These are phyloP conservation scores for Siderastrea siderea DNA, from an alignment of 92 coral and sea anemone genomes.

Conservation along the genomic window DNA sequence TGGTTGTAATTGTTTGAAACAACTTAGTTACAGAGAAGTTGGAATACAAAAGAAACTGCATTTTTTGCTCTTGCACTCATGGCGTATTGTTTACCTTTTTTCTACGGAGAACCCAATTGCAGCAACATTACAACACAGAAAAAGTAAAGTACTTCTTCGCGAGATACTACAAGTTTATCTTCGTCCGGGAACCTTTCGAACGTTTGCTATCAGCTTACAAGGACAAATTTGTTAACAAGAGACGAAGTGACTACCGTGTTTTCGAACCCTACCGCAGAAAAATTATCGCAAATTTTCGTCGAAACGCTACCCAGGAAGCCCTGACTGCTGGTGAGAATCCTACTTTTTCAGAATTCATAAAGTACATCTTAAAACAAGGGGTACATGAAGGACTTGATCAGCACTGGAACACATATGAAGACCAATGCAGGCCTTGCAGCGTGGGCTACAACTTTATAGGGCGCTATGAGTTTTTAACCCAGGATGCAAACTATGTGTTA, in stretches of 20 bases:
- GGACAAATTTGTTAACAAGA: slow-evolving; percentile 2
- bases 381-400: slow-evolving; percentile 8
- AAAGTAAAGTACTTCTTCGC: background rate
- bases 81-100: too few relatives aligned
- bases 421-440: slow-evolving; percentile 22
- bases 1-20: too few relatives aligned
- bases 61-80: too few relatives aligned
- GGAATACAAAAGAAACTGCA: too few relatives aligned
- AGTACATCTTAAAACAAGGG: slow-evolving; percentile 30
- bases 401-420: slow-evolving; percentile 16
- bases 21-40: too few relatives aligned
- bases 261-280: slow-evolving; percentile 10
- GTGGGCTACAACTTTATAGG: slow-evolving; percentile 28
- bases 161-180: slow-evolving; percentile 23
- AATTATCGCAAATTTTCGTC: slow-evolving; percentile 5
- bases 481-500: slow-evolving; percentile 5
- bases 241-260: background rate
- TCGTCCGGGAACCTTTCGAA: slow-evolving; percentile 42
- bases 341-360: slow-evolving; percentile 29
- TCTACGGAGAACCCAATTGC: background rate
- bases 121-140: background rate
- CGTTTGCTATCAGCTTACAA: slow-evolving; percentile 41
- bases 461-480: slow-evolving; percentile 17
- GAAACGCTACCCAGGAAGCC: slow-evolving; percentile 6
- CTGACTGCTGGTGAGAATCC: background rate